These are phyloP conservation scores for Coelopa pilipes DNA, from an alignment of 2,888 invertebrate species.

Conservation along the genomic window DNA sequence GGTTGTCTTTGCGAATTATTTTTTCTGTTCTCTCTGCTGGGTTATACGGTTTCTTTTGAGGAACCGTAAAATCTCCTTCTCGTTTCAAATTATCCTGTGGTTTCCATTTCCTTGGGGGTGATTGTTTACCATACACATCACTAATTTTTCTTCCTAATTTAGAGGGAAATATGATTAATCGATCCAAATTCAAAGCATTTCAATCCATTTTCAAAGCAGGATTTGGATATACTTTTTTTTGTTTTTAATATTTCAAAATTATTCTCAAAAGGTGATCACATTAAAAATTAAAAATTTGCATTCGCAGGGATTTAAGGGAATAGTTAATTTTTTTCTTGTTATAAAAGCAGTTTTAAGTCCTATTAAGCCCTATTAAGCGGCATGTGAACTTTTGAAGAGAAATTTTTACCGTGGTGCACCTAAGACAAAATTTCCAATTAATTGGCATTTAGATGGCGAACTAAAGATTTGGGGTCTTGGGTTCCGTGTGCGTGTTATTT, in stretches of 20 bases:
- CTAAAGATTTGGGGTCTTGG: conserved; percentile 96
- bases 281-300: conserved; percentile 99
- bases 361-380: conserved; percentile 97
- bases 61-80: conserved; percentile 46
- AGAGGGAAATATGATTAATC: conserved; percentile 95
- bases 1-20: conserved; percentile 70
- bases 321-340: conserved; percentile 95
- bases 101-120: conserved; percentile 97
- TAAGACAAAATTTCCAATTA: conserved; percentile 85
- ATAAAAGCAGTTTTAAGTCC: conserved; percentile 96
- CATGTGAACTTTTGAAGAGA: conserved; percentile 93
- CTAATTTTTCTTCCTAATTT: conserved; percentile 98
- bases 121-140: conserved; percentile 99
- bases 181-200: conserved; percentile 91
- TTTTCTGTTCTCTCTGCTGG: conserved; percentile 65
- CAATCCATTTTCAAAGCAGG: conserved; percentile 95
- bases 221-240: conserved; percentile 95
- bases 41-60: conserved; percentile 62
- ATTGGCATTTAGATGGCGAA: conserved; percentile 92
- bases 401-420: conserved; percentile 89
- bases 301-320: conserved; percentile 88
- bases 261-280: conserved; percentile 93
- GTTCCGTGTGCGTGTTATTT: conserved; percentile 87
- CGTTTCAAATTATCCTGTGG: conserved; percentile 67
- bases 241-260: conserved; percentile 97